Percentiles rank a stretch among this genome's conserved stretches.
These are phyloP conservation scores for Plestiodon gilberti DNA, from an alignment of 2,113 vertebrate species.

Conservation along the genomic window DNA sequence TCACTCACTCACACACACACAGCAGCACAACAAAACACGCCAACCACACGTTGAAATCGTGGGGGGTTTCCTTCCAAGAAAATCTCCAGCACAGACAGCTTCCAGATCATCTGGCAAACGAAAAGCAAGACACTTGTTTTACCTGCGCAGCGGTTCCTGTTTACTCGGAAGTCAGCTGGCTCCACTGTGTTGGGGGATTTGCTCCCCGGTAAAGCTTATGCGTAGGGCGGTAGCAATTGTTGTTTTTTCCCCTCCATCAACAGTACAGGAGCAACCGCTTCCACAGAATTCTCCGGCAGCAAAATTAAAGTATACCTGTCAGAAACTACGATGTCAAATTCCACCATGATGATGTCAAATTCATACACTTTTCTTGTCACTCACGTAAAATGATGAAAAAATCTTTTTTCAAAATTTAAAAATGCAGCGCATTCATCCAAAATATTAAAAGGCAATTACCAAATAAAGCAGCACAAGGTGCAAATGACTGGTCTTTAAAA, in stretches of 20 bases:
- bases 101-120: too few relatives aligned
- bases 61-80: too few relatives aligned
- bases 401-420: background rate
- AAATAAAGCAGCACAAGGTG: background rate
- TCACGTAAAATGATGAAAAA: background rate
- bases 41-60: too few relatives aligned
- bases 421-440: background rate
- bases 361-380: too few relatives aligned
- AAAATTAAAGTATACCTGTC: too few relatives aligned
- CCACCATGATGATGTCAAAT: background rate
- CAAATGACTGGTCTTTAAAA: background rate
- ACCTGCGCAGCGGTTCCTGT: background rate
- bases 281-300: too few relatives aligned
- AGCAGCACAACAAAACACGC: too few relatives aligned
- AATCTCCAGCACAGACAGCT: too few relatives aligned
- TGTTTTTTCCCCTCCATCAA: too few relatives aligned
- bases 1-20: too few relatives aligned
- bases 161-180: background rate
- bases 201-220: background rate
- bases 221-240: background rate
- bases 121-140: background rate
- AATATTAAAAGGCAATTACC: background rate
- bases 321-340: background rate
- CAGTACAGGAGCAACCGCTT: too few relatives aligned
- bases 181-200: background rate